Evolutionary conservation across 1,140 invertebrate genomes (phyloP).

Genomic region (Drosophila busckii): DNA sequence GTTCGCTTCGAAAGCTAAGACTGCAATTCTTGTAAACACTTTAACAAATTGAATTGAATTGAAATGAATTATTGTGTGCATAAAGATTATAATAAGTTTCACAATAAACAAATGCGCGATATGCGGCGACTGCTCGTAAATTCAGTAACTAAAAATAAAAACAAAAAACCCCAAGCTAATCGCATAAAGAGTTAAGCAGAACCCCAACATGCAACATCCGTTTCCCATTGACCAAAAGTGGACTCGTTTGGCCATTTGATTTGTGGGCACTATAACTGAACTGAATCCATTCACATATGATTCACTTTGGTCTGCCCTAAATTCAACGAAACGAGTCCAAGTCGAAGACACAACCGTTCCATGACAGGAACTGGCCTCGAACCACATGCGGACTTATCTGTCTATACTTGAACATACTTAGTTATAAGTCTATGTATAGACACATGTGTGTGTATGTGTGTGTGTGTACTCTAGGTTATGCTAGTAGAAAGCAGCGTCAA

Average conservation of each 20-base stretch:
- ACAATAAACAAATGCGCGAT: too few relatives aligned
- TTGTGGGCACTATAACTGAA: slow-evolving; percentile 40
- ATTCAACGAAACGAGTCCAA: slow-evolving; percentile 47
- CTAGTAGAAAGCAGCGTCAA: slow-evolving; percentile 22
- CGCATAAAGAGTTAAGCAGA: slow-evolving; percentile 11
- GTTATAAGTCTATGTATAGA: background rate
- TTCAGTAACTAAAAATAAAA: background rate
- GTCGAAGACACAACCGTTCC: slow-evolving; percentile 17
- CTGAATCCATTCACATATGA: slow-evolving; percentile 30
- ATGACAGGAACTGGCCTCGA: slow-evolving; percentile 32
- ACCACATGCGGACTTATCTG: slow-evolving; percentile 13
- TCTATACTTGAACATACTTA: background rate
- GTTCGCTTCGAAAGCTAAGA: too few relatives aligned
- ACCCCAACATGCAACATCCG: slow-evolving; percentile 55
- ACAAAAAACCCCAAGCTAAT: slow-evolving; percentile 3
- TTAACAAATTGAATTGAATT: too few relatives aligned
- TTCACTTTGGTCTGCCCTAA: slow-evolving; percentile 50
- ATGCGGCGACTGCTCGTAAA: too few relatives aligned
- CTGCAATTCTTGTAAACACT: too few relatives aligned
- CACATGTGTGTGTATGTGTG: too few relatives aligned
- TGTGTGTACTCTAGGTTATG: slow-evolving; percentile 3
- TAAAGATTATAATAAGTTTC: too few relatives aligned
- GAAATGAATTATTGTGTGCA: too few relatives aligned
- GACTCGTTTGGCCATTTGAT: slow-evolving; percentile 33
- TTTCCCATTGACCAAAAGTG: slow-evolving; percentile 39